Conservation (phyloP, 2,888 invertebrate genomes). For the Trichogramma dendrolimi region DNA sequence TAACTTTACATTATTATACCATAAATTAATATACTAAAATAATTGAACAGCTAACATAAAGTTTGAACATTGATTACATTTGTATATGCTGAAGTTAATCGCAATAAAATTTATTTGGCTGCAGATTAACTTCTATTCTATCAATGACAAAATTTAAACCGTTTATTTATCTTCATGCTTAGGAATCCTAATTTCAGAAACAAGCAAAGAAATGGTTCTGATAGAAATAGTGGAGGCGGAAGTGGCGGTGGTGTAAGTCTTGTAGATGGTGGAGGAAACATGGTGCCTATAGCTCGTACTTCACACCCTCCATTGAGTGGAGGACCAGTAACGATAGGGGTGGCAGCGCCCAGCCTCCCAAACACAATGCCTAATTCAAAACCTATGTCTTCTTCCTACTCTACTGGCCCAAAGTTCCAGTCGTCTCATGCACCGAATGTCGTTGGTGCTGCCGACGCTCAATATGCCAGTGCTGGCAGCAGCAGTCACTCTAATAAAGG, state of each 20-base stretch:
- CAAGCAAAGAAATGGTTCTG: conserved; percentile 48
- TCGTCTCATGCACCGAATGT: conserved; percentile 41
- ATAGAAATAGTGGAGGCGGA: conserved; percentile 39
- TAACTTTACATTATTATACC: conserved; percentile 28
- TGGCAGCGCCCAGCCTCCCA: conserved; percentile 40
- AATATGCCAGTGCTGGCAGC: conserved; percentile 42
- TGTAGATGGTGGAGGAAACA: conserved; percentile 35
- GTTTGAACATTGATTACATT: too few species aligned
- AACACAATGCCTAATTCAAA: conserved; percentile 45
- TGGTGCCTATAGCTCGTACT: conserved; percentile 44
- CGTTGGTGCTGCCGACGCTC: conserved; percentile 32
- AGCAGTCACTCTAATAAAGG: conserved; percentile 37
- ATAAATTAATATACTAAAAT: not conserved
- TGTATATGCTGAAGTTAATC: too few species aligned
- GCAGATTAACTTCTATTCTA: not conserved
- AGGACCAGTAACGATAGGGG: conserved; percentile 35
- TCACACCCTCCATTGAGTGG: conserved; percentile 40
- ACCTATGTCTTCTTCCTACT: conserved; percentile 46
- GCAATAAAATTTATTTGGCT: not conserved
- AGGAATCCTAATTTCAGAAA: conserved; percentile 38
- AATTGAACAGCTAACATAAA: too few species aligned
- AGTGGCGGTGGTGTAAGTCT: conserved; percentile 20
- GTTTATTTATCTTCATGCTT: not conserved
- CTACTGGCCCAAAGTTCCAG: conserved; percentile 50
- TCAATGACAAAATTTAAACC: not conserved